Percentiles rank a stretch among this genome's conserved stretches.
These are phyloP conservation scores for Laspeyria flexula DNA, from an alignment of 2,888 invertebrate species.

Conservation along the genomic window DNA sequence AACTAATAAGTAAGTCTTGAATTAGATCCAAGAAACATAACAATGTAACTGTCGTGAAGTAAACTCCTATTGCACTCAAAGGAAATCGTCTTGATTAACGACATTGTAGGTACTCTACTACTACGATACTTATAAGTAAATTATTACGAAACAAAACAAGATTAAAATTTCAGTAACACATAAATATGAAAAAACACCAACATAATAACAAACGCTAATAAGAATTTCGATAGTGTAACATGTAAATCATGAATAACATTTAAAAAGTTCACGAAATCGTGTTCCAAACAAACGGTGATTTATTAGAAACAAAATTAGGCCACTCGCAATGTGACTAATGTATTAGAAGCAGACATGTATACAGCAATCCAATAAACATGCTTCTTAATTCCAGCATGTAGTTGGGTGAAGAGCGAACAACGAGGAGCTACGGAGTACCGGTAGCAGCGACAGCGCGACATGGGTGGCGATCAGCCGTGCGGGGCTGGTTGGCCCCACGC, in stretches of 20 bases:
- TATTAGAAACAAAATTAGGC: slow-evolving; percentile 41
- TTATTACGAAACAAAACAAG: not conserved
- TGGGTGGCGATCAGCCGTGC: slow-evolving; percentile 49
- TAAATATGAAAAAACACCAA: slow-evolving; percentile 6
- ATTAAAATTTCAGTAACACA: slow-evolving; percentile 1
- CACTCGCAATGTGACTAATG: slow-evolving; percentile 43
- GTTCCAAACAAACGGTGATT: slow-evolving; percentile 39
- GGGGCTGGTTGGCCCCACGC: slow-evolving; percentile 65
- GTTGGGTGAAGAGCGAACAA: not conserved
- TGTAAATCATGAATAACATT: slow-evolving; percentile 32
- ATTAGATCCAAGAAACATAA: slow-evolving; percentile 3
- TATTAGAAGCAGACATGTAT: slow-evolving; percentile 40
- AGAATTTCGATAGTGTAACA: slow-evolving; percentile 27
- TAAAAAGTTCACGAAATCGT: slow-evolving; percentile 31
- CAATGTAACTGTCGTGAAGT: not conserved
- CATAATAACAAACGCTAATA: slow-evolving; percentile 21
- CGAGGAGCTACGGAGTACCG: slow-evolving; percentile 28
- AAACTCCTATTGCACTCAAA: not conserved
- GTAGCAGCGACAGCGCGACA: slow-evolving; percentile 44
- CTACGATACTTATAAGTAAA: not conserved
- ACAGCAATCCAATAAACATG: slow-evolving; percentile 43
- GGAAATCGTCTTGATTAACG: not conserved
- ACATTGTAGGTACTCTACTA: not conserved
- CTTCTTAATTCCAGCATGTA: slow-evolving; percentile 40
- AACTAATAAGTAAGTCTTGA: not conserved